These are phyloP conservation scores for Oenanthe oenanthe DNA, from an alignment of 2,113 vertebrate genomes.

Conservation along the genomic window DNA sequence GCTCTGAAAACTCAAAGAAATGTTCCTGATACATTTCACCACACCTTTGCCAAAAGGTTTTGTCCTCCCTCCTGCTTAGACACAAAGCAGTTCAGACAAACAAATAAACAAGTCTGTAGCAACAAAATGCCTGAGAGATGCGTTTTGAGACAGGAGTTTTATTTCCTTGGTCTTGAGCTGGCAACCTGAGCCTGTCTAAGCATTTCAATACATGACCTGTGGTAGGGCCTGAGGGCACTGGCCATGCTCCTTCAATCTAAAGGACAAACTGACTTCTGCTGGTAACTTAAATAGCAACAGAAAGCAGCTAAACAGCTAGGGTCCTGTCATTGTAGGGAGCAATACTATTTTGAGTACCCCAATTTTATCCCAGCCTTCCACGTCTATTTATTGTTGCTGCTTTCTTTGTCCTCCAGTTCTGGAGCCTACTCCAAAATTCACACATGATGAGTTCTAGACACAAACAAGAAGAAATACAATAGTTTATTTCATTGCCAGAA, in stretches of 20 bases:
- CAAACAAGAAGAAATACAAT: neutral
- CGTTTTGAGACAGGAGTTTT: neutral
- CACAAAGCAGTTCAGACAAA: neutral
- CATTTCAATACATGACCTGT: neutral
- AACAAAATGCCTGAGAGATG: neutral
- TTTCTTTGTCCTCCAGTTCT: neutral
- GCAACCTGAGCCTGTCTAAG: neutral
- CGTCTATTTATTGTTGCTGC: neutral
- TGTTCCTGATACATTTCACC: neutral
- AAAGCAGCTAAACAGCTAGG: neutral
- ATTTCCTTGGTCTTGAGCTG: neutral
- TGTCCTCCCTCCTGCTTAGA: neutral
- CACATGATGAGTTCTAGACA: neutral
- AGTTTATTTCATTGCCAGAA: neutral
- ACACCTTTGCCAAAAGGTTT: neutral
- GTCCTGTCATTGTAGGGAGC: neutral
- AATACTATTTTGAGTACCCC: neutral
- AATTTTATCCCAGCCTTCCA: neutral
- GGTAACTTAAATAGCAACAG: neutral
- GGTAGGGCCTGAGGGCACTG: neutral
- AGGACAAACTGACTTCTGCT: neutral
- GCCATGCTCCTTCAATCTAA: neutral
- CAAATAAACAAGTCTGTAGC: neutral
- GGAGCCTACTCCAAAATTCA: neutral
- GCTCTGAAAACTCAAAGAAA: neutral